These are phyloP conservation scores for Lathamus discolor DNA, from an alignment of 2,113 vertebrate genomes.

Conservation along the genomic window DNA sequence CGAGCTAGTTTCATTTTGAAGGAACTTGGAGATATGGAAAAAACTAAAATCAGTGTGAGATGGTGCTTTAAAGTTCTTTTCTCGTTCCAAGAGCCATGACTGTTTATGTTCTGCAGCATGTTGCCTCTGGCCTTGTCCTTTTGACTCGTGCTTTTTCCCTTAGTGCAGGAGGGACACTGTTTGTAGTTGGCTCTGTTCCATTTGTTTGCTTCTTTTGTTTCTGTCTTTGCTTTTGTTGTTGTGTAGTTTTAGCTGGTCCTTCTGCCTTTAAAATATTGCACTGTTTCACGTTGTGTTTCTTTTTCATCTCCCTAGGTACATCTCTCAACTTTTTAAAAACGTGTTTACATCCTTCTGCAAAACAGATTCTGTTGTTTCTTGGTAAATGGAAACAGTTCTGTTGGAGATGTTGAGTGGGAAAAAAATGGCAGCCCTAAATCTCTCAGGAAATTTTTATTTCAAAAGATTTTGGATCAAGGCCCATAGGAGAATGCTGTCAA, in stretches of 20 bases:
- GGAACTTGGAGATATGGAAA: neutral
- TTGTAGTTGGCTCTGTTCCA: neutral
- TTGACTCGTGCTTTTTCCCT: accelerated
- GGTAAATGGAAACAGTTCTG: neutral
- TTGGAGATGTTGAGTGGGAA: neutral
- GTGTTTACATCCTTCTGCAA: neutral
- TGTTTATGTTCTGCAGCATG: neutral
- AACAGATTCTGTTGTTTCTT: neutral
- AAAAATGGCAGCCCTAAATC: neutral
- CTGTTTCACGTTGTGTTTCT: neutral
- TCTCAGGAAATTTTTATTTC: neutral
- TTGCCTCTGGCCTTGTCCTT: neutral
- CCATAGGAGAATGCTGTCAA: neutral
- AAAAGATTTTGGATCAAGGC: neutral
- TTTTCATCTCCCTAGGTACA: neutral
- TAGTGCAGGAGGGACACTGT: neutral
- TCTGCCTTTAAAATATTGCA: neutral
- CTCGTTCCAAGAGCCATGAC: neutral
- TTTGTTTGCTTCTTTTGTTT: neutral
- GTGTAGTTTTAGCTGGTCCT: neutral
- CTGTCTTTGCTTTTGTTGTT: neutral
- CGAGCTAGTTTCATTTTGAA: neutral
- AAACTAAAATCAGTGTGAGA: neutral
- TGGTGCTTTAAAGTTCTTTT: neutral
- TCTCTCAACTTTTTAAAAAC: neutral